Evolutionary conservation across 2,113 vertebrate species (phyloP), one percentile per base, ranked within the genome.

Genomic region (Gasterosteus aculeatus): DNA sequence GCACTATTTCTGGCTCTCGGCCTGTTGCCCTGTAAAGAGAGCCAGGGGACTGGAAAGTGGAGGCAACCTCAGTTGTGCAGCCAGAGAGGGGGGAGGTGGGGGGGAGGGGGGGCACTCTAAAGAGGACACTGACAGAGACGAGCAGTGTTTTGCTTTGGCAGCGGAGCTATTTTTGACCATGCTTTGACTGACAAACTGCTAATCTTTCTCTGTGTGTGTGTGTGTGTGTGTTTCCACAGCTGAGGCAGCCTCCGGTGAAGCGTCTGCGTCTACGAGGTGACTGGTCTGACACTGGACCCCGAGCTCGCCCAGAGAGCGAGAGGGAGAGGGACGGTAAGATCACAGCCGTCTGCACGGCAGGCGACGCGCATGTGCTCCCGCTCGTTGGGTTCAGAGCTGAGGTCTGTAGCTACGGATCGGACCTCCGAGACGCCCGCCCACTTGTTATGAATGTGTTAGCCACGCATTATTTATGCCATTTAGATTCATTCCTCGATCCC

Each of bases 251-350:
- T 69, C 98, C 98, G 0, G 97, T 99, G 60, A 99, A 99, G 84
- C 97, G 98, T 18, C 93, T 99, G 79, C 91, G 98, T 83, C 94
- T 99, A 19, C 93, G 98, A 83, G 98, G 98, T 11, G 98, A 99
- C 88, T 99, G 98, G 98, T 99, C 98, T 29, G 98, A 99, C 89
- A 99, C 98, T 11, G 98, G 98, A 84, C 98, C 98, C 44, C 95
- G 98, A 81, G 98, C 98, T 82, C 96, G 98, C 14, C 98, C 98
- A 0, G 98, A 99, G 94, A 98, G 98, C 61, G 98, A 99, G 90
- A 92, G 98, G 78, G 98, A 99, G 87, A 91, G 98, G 91, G 98
- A 99, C 69, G 98, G 98, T 99, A 94, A 94, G 90, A 73, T 56
- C 70, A 69, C 53, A 56, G 29, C 42, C 49, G 70, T 15, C 22